Percentiles rank a stretch among this genome's conserved stretches.
These are phyloP conservation scores for Carcina quercana DNA, from an alignment of 2,888 invertebrate genomes.

Conservation along the genomic window DNA sequence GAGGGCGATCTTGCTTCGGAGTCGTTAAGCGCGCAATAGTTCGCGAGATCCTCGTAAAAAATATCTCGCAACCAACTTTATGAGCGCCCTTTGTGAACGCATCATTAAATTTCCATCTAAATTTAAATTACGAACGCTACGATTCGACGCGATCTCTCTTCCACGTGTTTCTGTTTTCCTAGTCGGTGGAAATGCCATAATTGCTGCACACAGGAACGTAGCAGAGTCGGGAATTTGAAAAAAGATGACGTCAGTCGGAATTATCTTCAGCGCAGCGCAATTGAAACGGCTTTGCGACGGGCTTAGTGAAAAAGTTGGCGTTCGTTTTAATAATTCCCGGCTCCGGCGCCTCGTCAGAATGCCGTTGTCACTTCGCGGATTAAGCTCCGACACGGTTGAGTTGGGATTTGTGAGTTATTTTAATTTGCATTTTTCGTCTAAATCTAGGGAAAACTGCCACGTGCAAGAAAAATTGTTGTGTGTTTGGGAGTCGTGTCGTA, in stretches of 20 bases:
- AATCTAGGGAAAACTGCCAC: slow-evolving; percentile 47
- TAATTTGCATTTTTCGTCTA: slow-evolving; percentile 67
- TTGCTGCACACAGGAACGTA: slow-evolving; percentile 71
- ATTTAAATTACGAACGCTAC: slow-evolving; percentile 70
- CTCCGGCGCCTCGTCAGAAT: slow-evolving; percentile 75
- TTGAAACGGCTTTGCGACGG: slow-evolving; percentile 74
- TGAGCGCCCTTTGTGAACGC: slow-evolving; percentile 73
- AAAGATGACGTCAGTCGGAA: slow-evolving; percentile 74
- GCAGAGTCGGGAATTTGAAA: slow-evolving; percentile 69
- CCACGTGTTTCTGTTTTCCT: slow-evolving; percentile 72
- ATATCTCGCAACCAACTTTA: slow-evolving; percentile 74
- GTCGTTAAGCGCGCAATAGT: slow-evolving; percentile 76
- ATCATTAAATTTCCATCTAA: slow-evolving; percentile 75
- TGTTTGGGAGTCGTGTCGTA: no score
- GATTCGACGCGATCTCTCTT: slow-evolving; percentile 62
- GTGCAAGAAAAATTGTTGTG: slow-evolving; percentile 25
- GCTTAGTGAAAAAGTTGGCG: slow-evolving; percentile 75
- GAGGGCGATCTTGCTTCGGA: slow-evolving; percentile 73
- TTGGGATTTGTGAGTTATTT: slow-evolving; percentile 72
- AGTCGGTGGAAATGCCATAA: slow-evolving; percentile 73
- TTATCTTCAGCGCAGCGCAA: slow-evolving; percentile 75
- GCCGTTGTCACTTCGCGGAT: slow-evolving; percentile 75
- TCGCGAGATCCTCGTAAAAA: slow-evolving; percentile 75
- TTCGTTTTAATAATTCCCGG: slow-evolving; percentile 75
- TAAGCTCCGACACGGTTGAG: slow-evolving; percentile 73